phyloP scores from a whole-genome alignment of 2,113 vertebrate genomes.

The Tricholaema leucomelas region DNA sequence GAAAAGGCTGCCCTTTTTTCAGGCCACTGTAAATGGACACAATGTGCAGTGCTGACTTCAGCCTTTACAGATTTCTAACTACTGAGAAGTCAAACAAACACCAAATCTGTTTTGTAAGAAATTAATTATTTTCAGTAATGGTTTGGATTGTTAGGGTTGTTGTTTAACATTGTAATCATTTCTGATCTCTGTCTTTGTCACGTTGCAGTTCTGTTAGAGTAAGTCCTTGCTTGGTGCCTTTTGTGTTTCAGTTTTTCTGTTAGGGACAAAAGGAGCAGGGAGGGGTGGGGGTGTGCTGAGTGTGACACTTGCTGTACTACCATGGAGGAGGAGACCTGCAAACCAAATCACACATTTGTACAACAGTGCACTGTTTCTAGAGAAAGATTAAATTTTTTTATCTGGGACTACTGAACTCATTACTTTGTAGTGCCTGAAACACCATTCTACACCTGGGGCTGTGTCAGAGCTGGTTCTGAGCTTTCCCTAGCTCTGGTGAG shows the following conservation, averaged over 20 bases:
- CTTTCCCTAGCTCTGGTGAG: neutral
- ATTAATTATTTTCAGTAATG: slow-evolving; percentile 60
- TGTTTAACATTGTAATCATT: slow-evolving; percentile 58
- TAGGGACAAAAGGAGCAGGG: slow-evolving; percentile 28
- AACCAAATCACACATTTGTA: slow-evolving; percentile 79
- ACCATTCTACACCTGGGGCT: neutral
- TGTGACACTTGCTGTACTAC: slow-evolving; percentile 57
- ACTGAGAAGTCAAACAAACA: slow-evolving; percentile 31
- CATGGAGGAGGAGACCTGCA: slow-evolving; percentile 46
- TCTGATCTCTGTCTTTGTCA: slow-evolving; percentile 67
- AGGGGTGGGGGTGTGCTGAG: slow-evolving; percentile 10
- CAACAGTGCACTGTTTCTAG: slow-evolving; percentile 79
- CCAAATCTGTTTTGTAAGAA: slow-evolving; percentile 61
- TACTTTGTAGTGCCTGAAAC: neutral
- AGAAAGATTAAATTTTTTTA: slow-evolving; percentile 78
- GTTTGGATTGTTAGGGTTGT: slow-evolving; percentile 44
- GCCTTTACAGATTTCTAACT: slow-evolving; percentile 62
- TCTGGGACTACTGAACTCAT: slow-evolving; percentile 12
- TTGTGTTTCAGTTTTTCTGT: slow-evolving; percentile 58
- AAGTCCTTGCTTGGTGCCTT: slow-evolving; percentile 65
- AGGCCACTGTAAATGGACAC: slow-evolving; percentile 59
- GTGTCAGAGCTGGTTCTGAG: neutral
- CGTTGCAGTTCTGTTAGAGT: slow-evolving; percentile 52
- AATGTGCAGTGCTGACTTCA: slow-evolving; percentile 58
- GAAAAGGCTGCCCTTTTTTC: slow-evolving; percentile 59